Conservation (phyloP, 2,113 vertebrate genomes). For the Oreochromis niloticus region DNA sequence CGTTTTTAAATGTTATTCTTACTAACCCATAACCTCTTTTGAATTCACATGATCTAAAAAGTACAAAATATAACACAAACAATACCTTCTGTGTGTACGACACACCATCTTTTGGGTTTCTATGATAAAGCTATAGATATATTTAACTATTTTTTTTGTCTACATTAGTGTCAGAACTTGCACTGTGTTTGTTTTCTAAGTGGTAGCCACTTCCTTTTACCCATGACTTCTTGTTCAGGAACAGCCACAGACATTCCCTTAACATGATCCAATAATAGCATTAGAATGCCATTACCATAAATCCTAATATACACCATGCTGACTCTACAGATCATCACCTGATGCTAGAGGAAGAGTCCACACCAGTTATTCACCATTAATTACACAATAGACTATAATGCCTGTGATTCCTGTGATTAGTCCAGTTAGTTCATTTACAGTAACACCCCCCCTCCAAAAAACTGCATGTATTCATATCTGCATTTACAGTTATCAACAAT, state of each 20-base stretch:
- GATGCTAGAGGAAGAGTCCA: not conserved
- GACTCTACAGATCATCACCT: not conserved
- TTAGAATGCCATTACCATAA: not conserved
- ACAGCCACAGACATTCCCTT: constrained; percentile 17
- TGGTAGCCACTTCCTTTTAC: not conserved
- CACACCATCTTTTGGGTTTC: not conserved
- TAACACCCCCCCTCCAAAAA: not conserved
- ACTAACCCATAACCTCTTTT: not conserved
- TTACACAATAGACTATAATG: not conserved
- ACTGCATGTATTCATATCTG: not conserved
- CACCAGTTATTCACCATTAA: not conserved
- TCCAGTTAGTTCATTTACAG: not conserved
- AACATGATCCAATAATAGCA: not conserved
- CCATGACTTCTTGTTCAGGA: not conserved
- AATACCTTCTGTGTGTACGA: not conserved
- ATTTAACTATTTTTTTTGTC: not conserved
- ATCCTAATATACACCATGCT: not conserved
- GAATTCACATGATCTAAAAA: not conserved
- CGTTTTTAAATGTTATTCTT: not conserved
- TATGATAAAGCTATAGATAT: not conserved
- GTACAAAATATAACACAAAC: not conserved
- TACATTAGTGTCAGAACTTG: not conserved
- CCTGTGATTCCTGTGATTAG: not conserved
- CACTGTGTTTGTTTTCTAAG: not conserved
- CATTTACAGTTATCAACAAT: not conserved